Evolutionary conservation across 2,113 vertebrate species (phyloP), one percentile per base, ranked within the genome.

Genomic region (Tyto alba): DNA sequence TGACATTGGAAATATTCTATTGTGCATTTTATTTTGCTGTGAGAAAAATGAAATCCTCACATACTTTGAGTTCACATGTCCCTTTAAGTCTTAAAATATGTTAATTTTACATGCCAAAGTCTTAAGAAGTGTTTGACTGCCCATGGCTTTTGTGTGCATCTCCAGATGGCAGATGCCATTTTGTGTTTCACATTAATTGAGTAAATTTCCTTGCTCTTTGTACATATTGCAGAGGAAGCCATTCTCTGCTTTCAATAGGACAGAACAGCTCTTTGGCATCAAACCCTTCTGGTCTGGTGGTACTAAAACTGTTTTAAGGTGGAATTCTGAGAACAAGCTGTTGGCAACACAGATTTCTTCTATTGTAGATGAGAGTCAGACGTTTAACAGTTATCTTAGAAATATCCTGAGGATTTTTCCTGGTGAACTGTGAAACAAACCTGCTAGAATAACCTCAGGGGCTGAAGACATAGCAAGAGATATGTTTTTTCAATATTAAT

Each of bases 101-200:
- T 96, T 96, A 97, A 97, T 98, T 98, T 97, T 97, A 97, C 88
- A 96, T 98, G 98, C 97, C 97, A 98, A 96, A 98, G 96, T 97
- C 98, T 98, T 98, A 97, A 98, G 98, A 98, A 97, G 96, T 90
- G 93, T 97, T 98, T 96, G 97, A 97, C 95, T 94, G 97, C 97
- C 97, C 96, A 90, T 93, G 90, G 97, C 97, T 97, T 97, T 98
- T 97, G 97, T 97, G 97, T 96, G 89, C 94, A 95, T 97, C 97
- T 98, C 98, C 98, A 98, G 98, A 98, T 97, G 98, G 97, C 97
- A 98, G 97, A 98, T 98, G 98, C 98, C 98, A 98, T 98, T 98
- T 97, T 97, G 96, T 98, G 97, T 98, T 98, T 98, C 98, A 97
- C 97, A 98, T 98, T 98, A 98, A 98, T 97, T 97, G 98, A 97